Evolutionary conservation across 2,113 vertebrate species (phyloP).

Genomic region (Fregetta grallaria): DNA sequence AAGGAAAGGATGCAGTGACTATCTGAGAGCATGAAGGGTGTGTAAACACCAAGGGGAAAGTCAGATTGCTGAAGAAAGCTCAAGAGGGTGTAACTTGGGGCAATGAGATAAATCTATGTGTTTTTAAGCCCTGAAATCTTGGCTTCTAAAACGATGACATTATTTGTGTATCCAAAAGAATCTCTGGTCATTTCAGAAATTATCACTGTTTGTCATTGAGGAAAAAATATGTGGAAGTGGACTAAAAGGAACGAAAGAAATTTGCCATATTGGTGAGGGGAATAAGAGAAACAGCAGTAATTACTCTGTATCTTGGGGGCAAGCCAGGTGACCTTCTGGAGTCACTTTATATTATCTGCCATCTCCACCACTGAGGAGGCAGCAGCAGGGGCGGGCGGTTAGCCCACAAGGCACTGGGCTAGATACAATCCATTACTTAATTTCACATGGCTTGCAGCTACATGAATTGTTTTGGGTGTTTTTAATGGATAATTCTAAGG

Average conservation of each 20-base stretch:
- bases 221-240: not conserved
- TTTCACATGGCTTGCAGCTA: not conserved
- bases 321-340: not conserved
- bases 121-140: conserved; percentile 17
- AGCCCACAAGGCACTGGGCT: not conserved
- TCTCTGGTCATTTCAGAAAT: not conserved
- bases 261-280: not conserved
- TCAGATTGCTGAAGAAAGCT: not conserved
- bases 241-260: not conserved
- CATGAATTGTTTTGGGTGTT: not conserved
- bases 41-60: conserved; percentile 41
- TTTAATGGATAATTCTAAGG: not conserved
- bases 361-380: not conserved
- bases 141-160: not conserved
- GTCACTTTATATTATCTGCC: not conserved
- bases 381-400: not conserved
- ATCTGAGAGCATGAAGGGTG: conserved; percentile 28
- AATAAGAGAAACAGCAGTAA: not conserved
- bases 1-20: not conserved
- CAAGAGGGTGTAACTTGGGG: conserved; percentile 25
- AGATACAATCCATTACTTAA: not conserved
- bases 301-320: not conserved
- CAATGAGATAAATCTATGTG: conserved; percentile 26
- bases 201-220: not conserved
- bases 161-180: conserved; percentile 7